A percentile compares a stretch with the other conserved stretches of the same genome.
Conservation (phyloP, 2,888 invertebrate genomes). For the Phaedon cochleariae region DNA sequence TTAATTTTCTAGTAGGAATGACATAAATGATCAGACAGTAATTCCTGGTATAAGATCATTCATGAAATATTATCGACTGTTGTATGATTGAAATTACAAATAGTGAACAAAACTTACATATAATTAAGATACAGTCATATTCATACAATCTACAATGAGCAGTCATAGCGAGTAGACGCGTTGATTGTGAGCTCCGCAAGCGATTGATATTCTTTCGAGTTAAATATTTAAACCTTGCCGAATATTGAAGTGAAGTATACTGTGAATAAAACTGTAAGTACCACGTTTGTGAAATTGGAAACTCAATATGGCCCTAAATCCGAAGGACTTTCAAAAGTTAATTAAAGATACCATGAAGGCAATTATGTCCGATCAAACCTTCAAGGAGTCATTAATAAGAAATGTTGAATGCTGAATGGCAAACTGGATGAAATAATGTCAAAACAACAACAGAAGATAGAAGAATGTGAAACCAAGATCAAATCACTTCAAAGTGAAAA, state of each 20-base stretch:
- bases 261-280: slow-evolving; percentile 1
- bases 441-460: slow-evolving; percentile 10
- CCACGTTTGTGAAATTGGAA: neutral
- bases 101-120: too few species aligned
- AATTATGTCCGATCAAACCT: neutral
- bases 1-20: too few species aligned
- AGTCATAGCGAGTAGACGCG: too few species aligned
- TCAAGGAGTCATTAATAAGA: neutral
- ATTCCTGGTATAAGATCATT: too few species aligned
- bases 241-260: neutral
- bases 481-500: slow-evolving; percentile 1
- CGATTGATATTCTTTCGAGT: neutral
- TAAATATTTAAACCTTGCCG: neutral
- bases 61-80: too few species aligned
- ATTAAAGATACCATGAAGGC: neutral
- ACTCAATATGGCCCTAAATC: neutral
- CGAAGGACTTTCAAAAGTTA: slow-evolving; percentile 3
- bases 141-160: too few species aligned
- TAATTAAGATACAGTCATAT: too few species aligned
- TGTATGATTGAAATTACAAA: too few species aligned
- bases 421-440: slow-evolving; percentile 4
- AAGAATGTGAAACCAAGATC: neutral
- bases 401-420: neutral
- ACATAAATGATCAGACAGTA: too few species aligned
- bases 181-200: neutral